Evolutionary conservation across 2,113 vertebrate species (phyloP).

Genomic region (Leuciscus idus): DNA sequence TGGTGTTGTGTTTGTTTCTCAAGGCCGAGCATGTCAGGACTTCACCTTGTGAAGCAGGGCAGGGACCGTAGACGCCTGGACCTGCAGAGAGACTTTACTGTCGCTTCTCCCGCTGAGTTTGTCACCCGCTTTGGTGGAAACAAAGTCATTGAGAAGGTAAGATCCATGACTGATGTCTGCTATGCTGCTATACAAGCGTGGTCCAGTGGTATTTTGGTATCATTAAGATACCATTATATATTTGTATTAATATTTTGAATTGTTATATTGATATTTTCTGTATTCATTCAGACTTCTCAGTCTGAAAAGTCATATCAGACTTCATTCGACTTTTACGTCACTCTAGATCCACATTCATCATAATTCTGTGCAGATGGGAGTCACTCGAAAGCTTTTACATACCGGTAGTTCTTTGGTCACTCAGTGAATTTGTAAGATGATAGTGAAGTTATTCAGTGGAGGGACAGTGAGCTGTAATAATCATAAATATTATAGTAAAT

Average conservation of each 20-base stretch:
- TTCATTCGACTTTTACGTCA: too few relatives aligned
- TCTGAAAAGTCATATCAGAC: too few relatives aligned
- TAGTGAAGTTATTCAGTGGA: too few relatives aligned
- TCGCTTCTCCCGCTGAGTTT: slow-evolving; percentile 97
- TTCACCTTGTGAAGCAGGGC: slow-evolving; percentile 94
- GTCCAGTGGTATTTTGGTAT: not conserved
- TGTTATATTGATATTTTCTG: not conserved
- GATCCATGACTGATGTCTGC: not conserved
- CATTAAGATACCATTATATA: not conserved
- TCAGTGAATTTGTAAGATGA: too few relatives aligned
- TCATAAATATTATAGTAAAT: too few relatives aligned
- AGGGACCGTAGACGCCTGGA: slow-evolving; percentile 92
- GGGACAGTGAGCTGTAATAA: too few relatives aligned
- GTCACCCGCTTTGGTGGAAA: slow-evolving; percentile 97
- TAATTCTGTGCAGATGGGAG: too few relatives aligned
- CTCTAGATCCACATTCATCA: too few relatives aligned
- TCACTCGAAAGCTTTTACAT: too few relatives aligned
- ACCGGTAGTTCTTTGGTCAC: too few relatives aligned
- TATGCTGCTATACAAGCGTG: not conserved
- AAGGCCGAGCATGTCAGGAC: slow-evolving; percentile 98
- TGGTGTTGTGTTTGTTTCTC: slow-evolving; percentile 8
- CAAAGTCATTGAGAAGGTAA: slow-evolving; percentile 98
- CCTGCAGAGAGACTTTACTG: slow-evolving; percentile 95
- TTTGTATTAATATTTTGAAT: not conserved
- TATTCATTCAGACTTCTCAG: too few relatives aligned